Conservation (phyloP, 2,797 vertebrate genomes). For the Cottoperca gobio region DNA sequence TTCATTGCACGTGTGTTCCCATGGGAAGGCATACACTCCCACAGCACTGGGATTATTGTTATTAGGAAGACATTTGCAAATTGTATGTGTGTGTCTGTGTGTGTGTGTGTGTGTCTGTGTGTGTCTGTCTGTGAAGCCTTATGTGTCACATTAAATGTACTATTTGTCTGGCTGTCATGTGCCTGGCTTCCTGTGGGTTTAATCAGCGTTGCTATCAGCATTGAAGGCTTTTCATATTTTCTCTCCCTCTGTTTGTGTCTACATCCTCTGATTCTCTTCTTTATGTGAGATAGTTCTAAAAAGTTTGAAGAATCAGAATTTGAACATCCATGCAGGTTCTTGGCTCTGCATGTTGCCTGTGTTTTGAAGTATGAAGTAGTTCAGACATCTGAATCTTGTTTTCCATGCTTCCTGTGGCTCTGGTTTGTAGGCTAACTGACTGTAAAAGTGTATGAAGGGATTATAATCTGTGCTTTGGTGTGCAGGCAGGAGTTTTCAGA, state of each 20-base stretch:
- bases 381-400: not conserved
- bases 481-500: constrained; percentile 41
- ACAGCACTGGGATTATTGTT: not conserved
- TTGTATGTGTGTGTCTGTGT: not conserved
- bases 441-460: constrained; percentile 27
- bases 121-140: not conserved
- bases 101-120: not conserved
- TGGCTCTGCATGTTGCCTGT: not conserved
- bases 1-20: not conserved
- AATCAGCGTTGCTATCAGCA: not conserved
- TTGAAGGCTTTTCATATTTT: not conserved
- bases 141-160: not conserved
- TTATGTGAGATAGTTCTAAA: accelerated
- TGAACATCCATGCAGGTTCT: not conserved
- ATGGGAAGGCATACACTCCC: not conserved
- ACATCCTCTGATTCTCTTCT: not conserved
- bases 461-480: constrained; percentile 50
- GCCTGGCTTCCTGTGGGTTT: constrained; percentile 31
- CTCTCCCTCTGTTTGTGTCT: not conserved
- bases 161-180: constrained; percentile 12
- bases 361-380: not conserved
- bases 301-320: not conserved
- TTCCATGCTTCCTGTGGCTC: not conserved
- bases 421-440: not conserved
- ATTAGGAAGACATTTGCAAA: not conserved